These are phyloP conservation scores for Drosophila bipectinata DNA, from an alignment of 1,140 invertebrate species.

Conservation along the genomic window DNA sequence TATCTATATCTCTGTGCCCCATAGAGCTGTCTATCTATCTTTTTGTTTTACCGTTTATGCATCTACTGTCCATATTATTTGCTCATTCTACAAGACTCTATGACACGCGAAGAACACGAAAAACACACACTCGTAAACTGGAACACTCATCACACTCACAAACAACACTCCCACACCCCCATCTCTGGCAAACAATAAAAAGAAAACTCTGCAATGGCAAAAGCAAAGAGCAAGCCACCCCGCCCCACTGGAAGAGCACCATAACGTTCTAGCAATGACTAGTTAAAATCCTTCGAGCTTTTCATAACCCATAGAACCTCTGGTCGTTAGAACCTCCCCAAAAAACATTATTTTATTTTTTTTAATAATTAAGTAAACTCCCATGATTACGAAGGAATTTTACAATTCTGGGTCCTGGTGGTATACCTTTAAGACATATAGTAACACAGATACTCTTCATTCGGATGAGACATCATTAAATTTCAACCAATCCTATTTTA, in stretches of 20 bases:
- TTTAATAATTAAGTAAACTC: too few species aligned
- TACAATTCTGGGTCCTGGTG: background rate
- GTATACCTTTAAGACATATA: background rate
- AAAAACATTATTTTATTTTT: background rate
- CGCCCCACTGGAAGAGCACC: constrained; percentile 23
- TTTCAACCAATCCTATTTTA: background rate
- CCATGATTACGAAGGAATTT: background rate
- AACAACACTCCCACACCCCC: constrained; percentile 27
- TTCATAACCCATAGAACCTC: background rate
- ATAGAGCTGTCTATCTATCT: constrained; percentile 32
- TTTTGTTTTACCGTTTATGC: constrained; percentile 61
- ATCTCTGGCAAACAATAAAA: constrained; percentile 43
- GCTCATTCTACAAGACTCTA: constrained; percentile 29
- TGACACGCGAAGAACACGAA: constrained; percentile 35
- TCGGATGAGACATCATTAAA: background rate
- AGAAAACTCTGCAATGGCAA: constrained; percentile 47
- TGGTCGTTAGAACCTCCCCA: too few species aligned
- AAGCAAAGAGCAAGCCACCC: constrained; percentile 31
- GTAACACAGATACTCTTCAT: background rate
- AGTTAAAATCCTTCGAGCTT: background rate
- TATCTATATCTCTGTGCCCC: constrained; percentile 6
- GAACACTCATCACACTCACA: constrained; percentile 51
- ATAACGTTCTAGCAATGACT: background rate
- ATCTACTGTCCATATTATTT: constrained; percentile 46
- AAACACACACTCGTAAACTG: constrained; percentile 39